A percentile compares a stretch with the other conserved stretches of the same genome.
phyloP scores from a whole-genome alignment of 2,888 invertebrate genomes.

The Scaptomyza cyrtandrae region DNA sequence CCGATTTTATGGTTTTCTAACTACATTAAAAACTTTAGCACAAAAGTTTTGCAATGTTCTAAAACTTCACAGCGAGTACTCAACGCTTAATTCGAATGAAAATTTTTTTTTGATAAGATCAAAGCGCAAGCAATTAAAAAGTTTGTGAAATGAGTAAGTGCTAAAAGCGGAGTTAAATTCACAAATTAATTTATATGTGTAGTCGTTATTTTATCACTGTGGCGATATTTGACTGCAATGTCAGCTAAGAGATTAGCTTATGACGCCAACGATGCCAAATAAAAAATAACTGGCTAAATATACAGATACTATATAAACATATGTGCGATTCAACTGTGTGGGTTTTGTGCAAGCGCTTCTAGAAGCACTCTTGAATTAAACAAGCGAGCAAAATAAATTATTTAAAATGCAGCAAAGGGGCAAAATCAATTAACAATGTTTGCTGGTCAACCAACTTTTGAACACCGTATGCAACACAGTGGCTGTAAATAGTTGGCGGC shows the following conservation, averaged over 20 bases:
- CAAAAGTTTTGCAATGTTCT: background rate
- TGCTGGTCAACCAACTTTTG: background rate
- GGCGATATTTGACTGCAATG: constrained; percentile 36
- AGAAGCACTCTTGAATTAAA: constrained; percentile 25
- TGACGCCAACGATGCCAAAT: constrained; percentile 30
- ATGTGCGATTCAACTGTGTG: background rate
- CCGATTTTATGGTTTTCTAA: too few species aligned
- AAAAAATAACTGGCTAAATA: background rate
- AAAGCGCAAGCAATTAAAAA: background rate
- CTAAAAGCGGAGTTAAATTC: background rate
- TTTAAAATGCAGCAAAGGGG: constrained; percentile 14
- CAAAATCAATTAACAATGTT: constrained; percentile 10
- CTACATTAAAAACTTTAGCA: background rate
- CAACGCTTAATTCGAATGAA: background rate
- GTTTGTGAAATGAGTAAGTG: background rate
- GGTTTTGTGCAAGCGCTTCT: constrained; percentile 7
- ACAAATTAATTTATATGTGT: constrained; percentile 19
- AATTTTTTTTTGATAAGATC: background rate
- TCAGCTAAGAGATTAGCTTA: constrained; percentile 43
- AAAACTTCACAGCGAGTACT: background rate
- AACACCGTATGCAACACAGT: constrained; percentile 34
- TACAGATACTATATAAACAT: background rate
- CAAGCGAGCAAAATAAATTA: constrained; percentile 41
- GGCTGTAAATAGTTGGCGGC: constrained; percentile 19
- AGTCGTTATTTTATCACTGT: constrained; percentile 7